phyloP scores from a whole-genome alignment of 2,113 vertebrate genomes.

The Pelecanoides urinatrix region DNA sequence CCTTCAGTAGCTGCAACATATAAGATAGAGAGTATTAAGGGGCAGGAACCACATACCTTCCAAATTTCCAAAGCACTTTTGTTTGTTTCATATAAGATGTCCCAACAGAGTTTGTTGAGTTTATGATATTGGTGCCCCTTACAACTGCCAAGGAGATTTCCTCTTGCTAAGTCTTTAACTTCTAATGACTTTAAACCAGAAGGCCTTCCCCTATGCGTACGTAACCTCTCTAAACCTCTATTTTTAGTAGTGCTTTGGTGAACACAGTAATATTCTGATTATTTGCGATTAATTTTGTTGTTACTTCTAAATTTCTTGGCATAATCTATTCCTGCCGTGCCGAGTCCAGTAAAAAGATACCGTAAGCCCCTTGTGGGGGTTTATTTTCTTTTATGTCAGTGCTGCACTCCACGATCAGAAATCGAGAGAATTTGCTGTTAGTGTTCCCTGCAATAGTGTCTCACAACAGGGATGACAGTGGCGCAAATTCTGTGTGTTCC shows the following conservation, averaged over 20 bases:
- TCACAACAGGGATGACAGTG: accelerated
- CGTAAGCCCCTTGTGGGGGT: not conserved
- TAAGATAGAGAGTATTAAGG: not conserved
- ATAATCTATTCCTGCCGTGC: not conserved
- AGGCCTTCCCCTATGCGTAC: not conserved
- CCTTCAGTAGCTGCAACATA: not conserved
- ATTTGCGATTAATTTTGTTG: not conserved
- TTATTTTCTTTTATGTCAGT: not conserved
- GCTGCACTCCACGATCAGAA: not conserved
- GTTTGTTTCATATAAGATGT: not conserved
- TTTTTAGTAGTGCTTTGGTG: not conserved
- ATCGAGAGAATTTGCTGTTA: accelerated
- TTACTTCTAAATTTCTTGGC: not conserved
- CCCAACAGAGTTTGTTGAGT: not conserved
- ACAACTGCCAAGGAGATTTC: not conserved
- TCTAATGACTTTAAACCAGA: not conserved
- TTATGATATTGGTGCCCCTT: not conserved
- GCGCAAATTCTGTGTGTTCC: accelerated
- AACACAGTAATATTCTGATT: not conserved
- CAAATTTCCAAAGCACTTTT: not conserved
- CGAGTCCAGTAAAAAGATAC: not conserved
- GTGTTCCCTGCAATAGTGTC: not conserved
- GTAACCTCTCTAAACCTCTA: not conserved
- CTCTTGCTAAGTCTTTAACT: not conserved
- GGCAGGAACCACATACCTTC: not conserved